Base-by-base conservation (phyloP, 2,888 invertebrate genomes). In the Mallateleia sp. region DNA sequence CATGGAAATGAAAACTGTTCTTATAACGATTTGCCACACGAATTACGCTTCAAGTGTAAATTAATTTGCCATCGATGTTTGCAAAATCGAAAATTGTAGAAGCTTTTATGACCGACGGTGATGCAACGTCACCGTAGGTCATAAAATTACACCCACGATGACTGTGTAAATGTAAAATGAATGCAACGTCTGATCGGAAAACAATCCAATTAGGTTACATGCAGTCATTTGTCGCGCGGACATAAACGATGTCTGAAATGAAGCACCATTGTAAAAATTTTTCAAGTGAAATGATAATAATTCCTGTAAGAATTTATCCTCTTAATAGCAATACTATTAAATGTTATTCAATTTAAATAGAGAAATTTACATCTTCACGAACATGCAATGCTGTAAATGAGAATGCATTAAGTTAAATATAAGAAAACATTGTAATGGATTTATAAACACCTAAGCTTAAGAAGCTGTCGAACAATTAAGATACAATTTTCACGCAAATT, bases 151-250 rank as follows among this genome's bases (percentile, higher is more conserved):
- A 28, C 25, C 15, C 22, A 20, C 28, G n/a, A n/a, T n/a, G 0
- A 32, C 52, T 62, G 71, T 52, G 42, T 50, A 58, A 54, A 22
- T 38, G 42, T 24, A 45, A 78, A 77, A 78, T 25, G 47, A 78
- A 50, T 47, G 50, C 20, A 56, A 47, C 14, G 56, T 66, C 72
- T 54, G 75, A 85, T 85, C 69, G 87, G 77, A 79, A 85, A 87
- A 88, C 85, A 83, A 90, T 89, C 85, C 85, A 88, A 90, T 89
- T 88, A 88, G 69, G 72, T 74, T 42, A 66, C 79, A 38, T 60
- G 77, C 60, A 60, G 75, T 66, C 75, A 52, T 67, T 79, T 72
- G 74, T 85, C 34, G 52, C 62, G 60, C 34, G 6, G 50, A 60
- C 64, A 69, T 60, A 74, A 75, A 58, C 32, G 9, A 32, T 32